phyloP scores from a whole-genome alignment of 2,888 invertebrate genomes.

The Theretra japonica region DNA sequence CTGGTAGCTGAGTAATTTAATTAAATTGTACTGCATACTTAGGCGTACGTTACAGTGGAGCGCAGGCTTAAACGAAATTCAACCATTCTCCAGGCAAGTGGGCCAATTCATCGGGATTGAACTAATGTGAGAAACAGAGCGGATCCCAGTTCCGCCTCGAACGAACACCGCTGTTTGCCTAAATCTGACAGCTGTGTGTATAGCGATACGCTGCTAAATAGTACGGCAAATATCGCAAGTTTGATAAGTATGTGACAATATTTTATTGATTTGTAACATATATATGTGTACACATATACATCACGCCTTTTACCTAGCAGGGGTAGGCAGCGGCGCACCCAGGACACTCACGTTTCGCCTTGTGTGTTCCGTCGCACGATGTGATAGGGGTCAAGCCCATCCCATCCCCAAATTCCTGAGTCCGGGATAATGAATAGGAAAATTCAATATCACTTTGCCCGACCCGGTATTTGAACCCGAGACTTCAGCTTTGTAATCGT shows the following conservation, averaged over 20 bases:
- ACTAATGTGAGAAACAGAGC: slow-evolving; percentile 76
- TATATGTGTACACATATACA: too few relatives aligned
- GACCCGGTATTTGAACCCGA: too few relatives aligned
- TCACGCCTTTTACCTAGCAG: too few relatives aligned
- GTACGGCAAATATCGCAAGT: background rate
- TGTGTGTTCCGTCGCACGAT: too few relatives aligned
- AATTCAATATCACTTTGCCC: too few relatives aligned
- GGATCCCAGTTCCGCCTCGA: slow-evolving; percentile 56
- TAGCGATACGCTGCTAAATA: background rate
- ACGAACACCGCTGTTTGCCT: slow-evolving; percentile 69
- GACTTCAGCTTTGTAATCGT: too few relatives aligned
- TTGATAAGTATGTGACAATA: background rate
- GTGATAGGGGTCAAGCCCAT: too few relatives aligned
- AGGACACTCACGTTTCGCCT: too few relatives aligned
- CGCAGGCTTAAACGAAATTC: slow-evolving; percentile 44
- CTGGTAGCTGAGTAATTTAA: background rate
- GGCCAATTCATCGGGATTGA: slow-evolving; percentile 69
- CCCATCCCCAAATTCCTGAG: too few relatives aligned
- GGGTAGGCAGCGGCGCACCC: too few relatives aligned
- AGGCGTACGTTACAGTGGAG: slow-evolving; percentile 34
- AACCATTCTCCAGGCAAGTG: slow-evolving; percentile 56
- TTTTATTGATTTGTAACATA: too few relatives aligned
- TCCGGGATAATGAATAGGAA: too few relatives aligned
- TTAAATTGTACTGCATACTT: slow-evolving; percentile 27
- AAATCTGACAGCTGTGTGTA: slow-evolving; percentile 68